Conservation (phyloP, 2,888 invertebrate genomes). For the Ormyrus thymus region DNA sequence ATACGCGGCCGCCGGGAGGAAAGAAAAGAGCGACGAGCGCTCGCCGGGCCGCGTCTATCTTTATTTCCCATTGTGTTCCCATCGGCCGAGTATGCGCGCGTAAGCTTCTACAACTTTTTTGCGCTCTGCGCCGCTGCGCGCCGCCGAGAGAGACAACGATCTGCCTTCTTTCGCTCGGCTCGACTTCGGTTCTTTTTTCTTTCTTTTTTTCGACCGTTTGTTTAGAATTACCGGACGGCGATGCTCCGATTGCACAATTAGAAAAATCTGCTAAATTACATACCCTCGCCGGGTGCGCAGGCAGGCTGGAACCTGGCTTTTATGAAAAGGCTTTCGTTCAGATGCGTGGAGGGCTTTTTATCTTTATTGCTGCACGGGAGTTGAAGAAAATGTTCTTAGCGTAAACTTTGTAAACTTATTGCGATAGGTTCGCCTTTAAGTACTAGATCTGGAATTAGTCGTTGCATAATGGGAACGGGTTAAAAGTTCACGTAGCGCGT, state of each 20-base stretch:
- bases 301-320: not conserved
- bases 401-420: too few relatives aligned
- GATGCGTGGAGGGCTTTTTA: too few relatives aligned
- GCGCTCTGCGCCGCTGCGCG: not conserved
- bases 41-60: slow-evolving; percentile 37
- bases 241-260: slow-evolving; percentile 32
- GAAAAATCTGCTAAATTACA: slow-evolving; percentile 39
- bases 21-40: too few relatives aligned
- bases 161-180: not conserved
- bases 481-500: too few relatives aligned
- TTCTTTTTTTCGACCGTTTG: slow-evolving; percentile 4
- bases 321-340: not conserved
- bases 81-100: slow-evolving; percentile 25
- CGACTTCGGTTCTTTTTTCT: not conserved
- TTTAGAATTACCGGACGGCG: not conserved
- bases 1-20: too few relatives aligned
- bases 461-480: too few relatives aligned
- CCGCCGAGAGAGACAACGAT: slow-evolving; percentile 30
- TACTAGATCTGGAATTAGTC: too few relatives aligned
- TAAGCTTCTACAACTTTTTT: not conserved
- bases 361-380: too few relatives aligned
- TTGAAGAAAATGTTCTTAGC: too few relatives aligned
- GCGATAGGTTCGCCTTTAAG: too few relatives aligned
- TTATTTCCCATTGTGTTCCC: slow-evolving; percentile 49
- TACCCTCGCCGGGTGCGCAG: not conserved